phyloP scores from a whole-genome alignment of 2,888 invertebrate genomes.

The Marasmarcha lunaedactyla region DNA sequence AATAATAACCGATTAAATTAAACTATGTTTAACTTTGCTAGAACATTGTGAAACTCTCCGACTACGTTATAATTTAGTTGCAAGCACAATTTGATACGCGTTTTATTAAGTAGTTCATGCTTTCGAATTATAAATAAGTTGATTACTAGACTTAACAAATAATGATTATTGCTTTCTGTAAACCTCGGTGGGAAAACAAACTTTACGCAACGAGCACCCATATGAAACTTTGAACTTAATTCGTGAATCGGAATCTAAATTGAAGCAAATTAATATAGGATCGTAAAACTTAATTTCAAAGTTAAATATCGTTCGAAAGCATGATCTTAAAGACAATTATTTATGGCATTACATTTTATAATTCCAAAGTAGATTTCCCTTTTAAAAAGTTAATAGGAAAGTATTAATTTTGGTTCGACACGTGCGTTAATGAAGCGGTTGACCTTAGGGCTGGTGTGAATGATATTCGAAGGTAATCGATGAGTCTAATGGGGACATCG shows the following conservation, averaged over 20 bases:
- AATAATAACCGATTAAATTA: neutral
- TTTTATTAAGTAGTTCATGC: slow-evolving; percentile 1
- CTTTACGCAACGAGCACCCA: neutral
- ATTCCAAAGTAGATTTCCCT: no score
- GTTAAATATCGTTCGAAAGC: no score
- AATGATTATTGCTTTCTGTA: neutral
- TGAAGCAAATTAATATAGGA: no score
- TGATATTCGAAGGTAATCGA: slow-evolving; percentile 37
- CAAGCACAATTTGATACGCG: neutral
- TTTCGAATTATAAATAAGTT: neutral
- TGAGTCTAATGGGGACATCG: slow-evolving; percentile 35
- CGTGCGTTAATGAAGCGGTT: slow-evolving; percentile 26
- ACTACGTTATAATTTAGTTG: slow-evolving; percentile 21
- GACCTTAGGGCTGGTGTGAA: slow-evolving; percentile 33
- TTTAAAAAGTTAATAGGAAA: no score
- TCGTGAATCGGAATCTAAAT: no score
- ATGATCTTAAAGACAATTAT: no score
- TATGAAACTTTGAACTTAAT: no score
- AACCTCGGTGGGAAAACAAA: neutral
- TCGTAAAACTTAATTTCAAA: no score
- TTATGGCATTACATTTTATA: no score
- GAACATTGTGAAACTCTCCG: slow-evolving; percentile 22
- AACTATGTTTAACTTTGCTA: slow-evolving; percentile 22
- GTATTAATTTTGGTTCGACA: no score
- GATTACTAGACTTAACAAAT: neutral